phyloP scores from a whole-genome alignment of 2,888 invertebrate species.

The Anoncus sp. region DNA sequence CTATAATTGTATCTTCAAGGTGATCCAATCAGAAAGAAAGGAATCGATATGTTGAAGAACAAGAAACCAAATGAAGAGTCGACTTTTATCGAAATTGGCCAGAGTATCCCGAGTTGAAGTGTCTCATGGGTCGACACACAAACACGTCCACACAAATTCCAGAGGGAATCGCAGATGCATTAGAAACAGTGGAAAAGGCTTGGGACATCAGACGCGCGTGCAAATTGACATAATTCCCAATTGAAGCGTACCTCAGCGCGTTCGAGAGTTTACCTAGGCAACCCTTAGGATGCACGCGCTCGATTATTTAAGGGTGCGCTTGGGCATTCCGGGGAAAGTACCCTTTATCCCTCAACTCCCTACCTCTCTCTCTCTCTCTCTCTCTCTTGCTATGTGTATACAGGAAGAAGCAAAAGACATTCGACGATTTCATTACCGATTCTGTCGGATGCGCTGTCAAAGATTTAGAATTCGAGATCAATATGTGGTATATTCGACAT shows the following conservation, averaged over 20 bases:
- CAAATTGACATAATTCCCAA: constrained; percentile 23
- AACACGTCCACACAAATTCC: not conserved
- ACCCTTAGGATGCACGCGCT: constrained; percentile 7
- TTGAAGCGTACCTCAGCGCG: constrained; percentile 6
- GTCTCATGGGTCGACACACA: constrained; percentile 11
- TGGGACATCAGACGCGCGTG: constrained; percentile 5
- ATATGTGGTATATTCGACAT: no score
- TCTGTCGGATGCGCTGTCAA: constrained; percentile 11
- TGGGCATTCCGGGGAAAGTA: not conserved
- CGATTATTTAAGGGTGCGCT: constrained; percentile 26
- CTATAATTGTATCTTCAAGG: not conserved
- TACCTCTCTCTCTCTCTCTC: not conserved
- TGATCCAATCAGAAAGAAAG: no score
- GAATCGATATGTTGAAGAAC: no score
- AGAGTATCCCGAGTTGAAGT: constrained; percentile 18
- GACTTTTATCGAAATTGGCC: constrained; percentile 44
- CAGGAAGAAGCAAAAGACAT: constrained; percentile 4
- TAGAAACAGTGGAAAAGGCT: constrained; percentile 17
- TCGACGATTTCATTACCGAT: constrained; percentile 21
- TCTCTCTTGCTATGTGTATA: not conserved
- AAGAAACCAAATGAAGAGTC: no score
- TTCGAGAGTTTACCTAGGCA: not conserved
- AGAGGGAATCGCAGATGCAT: constrained; percentile 22
- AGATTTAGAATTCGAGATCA: not conserved
- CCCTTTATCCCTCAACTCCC: not conserved